These are phyloP conservation scores for Charanyca ferruginea DNA, from an alignment of 2,888 invertebrate species.

Conservation along the genomic window DNA sequence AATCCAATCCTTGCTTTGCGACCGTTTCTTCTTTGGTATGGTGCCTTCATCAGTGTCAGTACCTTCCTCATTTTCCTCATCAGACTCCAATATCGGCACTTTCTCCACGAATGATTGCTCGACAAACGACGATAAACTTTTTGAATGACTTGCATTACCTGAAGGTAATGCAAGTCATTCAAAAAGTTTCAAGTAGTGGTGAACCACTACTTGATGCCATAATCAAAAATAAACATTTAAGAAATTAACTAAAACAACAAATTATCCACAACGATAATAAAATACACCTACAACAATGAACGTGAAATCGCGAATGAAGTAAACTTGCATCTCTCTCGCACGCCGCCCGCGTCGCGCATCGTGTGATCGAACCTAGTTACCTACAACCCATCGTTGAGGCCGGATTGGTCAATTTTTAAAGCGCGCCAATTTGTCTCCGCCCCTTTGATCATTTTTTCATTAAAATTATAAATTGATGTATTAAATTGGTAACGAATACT, in stretches of 20 bases:
- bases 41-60: constrained; percentile 32
- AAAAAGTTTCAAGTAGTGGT: too few species aligned
- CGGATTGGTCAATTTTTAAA: too few species aligned
- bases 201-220: constrained; percentile 53
- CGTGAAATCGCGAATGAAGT: constrained; percentile 3
- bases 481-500: constrained; percentile 15
- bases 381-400: not conserved
- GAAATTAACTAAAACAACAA: constrained; percentile 44
- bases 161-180: constrained; percentile 49
- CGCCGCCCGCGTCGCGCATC: constrained; percentile 6
- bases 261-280: constrained; percentile 35
- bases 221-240: constrained; percentile 40
- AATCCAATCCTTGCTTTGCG: constrained; percentile 41
- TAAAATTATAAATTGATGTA: constrained; percentile 13
- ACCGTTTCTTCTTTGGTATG: constrained; percentile 49
- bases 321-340: constrained; percentile 7
- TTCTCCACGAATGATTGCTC: constrained; percentile 44
- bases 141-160: constrained; percentile 51
- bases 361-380: constrained; percentile 4
- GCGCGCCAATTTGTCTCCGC: constrained; percentile 4
- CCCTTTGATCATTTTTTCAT: constrained; percentile 10
- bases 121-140: constrained; percentile 51
- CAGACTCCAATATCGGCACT: constrained; percentile 50
- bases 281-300: constrained; percentile 10
- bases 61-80: constrained; percentile 16